These are phyloP conservation scores for Caranx melampygus DNA, from an alignment of 2,113 vertebrate species.

Conservation along the genomic window DNA sequence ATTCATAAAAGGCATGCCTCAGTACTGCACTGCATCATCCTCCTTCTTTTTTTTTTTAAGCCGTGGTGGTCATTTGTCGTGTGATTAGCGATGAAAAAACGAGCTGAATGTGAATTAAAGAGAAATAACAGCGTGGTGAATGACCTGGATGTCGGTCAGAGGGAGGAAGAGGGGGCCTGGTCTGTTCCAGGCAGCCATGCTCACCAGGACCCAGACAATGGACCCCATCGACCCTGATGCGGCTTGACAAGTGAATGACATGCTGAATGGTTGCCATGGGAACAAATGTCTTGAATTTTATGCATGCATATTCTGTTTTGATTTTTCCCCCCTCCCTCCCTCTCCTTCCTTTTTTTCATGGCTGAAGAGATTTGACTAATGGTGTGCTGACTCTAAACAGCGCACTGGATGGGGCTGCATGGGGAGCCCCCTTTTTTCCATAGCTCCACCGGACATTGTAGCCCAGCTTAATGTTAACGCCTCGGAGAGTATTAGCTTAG, in stretches of 20 bases:
- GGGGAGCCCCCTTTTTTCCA: constrained; percentile 61
- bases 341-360: constrained; percentile 59
- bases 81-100: constrained; percentile 79
- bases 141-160: constrained; percentile 80
- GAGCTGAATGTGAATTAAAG: constrained; percentile 78
- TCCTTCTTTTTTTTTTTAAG: constrained; percentile 47
- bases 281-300: constrained; percentile 99
- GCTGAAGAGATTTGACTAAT: constrained; percentile 84
- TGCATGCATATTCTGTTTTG: constrained; percentile 96
- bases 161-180: constrained; percentile 53
- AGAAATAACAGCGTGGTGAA: constrained; percentile 77
- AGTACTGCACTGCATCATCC: constrained; percentile 68
- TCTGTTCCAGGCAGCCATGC: constrained; percentile 75
- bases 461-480: constrained; percentile 78
- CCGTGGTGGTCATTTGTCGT: constrained; percentile 78
- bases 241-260: constrained; percentile 99
- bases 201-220: constrained; percentile 96
- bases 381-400: constrained; percentile 79
- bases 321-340: constrained; percentile 20
- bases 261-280: constrained; percentile 98
- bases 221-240: constrained; percentile 97
- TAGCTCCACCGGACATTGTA: constrained; percentile 74
- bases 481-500: constrained; percentile 73
- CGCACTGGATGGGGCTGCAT: constrained; percentile 56
- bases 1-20: constrained; percentile 77